Evolutionary conservation across 2,888 invertebrate genomes (phyloP).

Genomic region (Calliscelio sp.): DNA sequence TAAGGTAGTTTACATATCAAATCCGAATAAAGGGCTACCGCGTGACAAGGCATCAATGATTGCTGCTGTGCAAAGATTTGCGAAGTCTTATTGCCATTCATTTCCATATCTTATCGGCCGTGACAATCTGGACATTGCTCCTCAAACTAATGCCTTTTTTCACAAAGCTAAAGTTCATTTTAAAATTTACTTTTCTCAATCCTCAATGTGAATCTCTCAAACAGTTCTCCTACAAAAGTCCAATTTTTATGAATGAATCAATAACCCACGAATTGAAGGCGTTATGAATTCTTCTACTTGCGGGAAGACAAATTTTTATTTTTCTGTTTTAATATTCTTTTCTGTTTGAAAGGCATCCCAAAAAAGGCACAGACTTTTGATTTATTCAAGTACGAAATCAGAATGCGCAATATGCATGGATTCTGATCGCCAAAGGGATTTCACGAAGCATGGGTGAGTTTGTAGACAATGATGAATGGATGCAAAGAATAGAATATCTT

Average conservation of each 20-base stretch:
- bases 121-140: conserved; percentile 51
- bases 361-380: conserved; percentile 28
- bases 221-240: background rate
- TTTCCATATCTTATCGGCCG: conserved; percentile 55
- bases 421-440: conserved; percentile 70
- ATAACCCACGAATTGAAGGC: too few relatives aligned
- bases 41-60: conserved; percentile 60
- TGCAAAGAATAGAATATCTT: conserved; percentile 78
- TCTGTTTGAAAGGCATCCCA: too few relatives aligned
- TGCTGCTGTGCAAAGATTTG: conserved; percentile 57
- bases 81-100: conserved; percentile 54
- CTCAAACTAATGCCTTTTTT: conserved; percentile 35
- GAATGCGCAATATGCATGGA: conserved; percentile 60
- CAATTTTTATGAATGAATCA: background rate
- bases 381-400: conserved; percentile 60
- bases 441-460: conserved; percentile 65
- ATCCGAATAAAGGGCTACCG: conserved; percentile 72
- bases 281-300: too few relatives aligned
- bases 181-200: conserved; percentile 42
- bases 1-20: conserved; percentile 79
- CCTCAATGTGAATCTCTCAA: conserved; percentile 3
- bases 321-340: background rate
- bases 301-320: background rate
- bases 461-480: conserved; percentile 79
- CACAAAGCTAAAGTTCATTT: conserved; percentile 34